Evolutionary conservation across 1,140 invertebrate genomes (phyloP).

Genomic region (Drosophila ficusphila): DNA sequence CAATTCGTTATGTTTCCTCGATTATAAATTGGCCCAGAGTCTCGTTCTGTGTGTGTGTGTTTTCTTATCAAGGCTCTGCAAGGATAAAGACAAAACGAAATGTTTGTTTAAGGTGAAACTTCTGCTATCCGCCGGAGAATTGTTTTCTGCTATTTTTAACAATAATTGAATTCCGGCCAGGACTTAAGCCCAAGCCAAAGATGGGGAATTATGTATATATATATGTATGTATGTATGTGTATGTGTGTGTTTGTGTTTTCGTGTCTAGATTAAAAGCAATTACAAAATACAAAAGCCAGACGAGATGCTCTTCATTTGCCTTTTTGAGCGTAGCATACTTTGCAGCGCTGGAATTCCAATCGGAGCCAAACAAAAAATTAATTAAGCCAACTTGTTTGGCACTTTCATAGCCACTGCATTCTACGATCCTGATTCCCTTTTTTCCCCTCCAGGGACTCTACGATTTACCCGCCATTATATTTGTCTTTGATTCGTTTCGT

Average conservation of each 20-base stretch:
- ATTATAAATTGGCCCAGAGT: constrained; percentile 59
- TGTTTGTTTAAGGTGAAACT: constrained; percentile 35
- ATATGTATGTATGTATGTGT: constrained; percentile 8
- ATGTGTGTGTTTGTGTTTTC: constrained; percentile 17
- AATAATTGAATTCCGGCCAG: constrained; percentile 54
- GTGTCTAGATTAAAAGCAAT: constrained; percentile 46
- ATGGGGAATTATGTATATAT: constrained; percentile 13
- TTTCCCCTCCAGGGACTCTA: too few species aligned
- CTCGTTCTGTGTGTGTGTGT: constrained; percentile 21
- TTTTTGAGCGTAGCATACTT: constrained; percentile 36
- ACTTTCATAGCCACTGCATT: constrained; percentile 13
- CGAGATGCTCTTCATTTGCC: constrained; percentile 16
- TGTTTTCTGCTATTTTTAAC: constrained; percentile 55
- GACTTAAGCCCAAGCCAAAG: constrained; percentile 33
- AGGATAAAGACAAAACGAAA: constrained; percentile 38
- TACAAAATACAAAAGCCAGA: constrained; percentile 32
- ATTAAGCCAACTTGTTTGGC: constrained; percentile 46
- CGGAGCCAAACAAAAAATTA: constrained; percentile 21
- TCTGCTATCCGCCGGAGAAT: constrained; percentile 27
- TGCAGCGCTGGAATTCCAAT: constrained; percentile 9
- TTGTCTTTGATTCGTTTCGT: constrained; percentile 57
- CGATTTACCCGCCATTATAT: constrained; percentile 9
- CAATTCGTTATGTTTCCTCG: constrained; percentile 57
- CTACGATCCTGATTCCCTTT: neutral
- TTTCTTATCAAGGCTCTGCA: constrained; percentile 53